Evolutionary conservation across 2,888 invertebrate species (phyloP).

Genomic region (Nyleta sp.): DNA sequence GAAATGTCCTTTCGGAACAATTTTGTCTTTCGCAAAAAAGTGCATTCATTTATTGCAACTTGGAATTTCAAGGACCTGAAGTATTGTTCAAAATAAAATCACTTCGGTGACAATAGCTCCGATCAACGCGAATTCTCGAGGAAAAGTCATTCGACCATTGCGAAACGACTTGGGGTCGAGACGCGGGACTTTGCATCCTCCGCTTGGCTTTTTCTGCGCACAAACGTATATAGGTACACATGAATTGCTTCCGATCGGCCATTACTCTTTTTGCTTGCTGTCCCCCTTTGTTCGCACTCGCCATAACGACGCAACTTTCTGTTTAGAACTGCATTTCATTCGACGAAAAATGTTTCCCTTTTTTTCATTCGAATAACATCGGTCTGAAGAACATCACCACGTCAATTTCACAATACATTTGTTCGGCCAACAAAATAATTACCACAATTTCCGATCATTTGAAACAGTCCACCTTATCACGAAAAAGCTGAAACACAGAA

Average conservation of each 20-base stretch:
- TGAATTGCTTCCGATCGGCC: slow-evolving; percentile 29
- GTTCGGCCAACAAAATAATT: too few species aligned
- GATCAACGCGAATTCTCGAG: slow-evolving; percentile 7
- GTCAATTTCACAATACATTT: too few species aligned
- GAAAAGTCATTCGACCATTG: slow-evolving; percentile 38
- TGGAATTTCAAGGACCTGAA: slow-evolving; percentile 10
- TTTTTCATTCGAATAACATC: neutral
- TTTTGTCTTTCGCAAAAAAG: slow-evolving; percentile 40
- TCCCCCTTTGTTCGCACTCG: slow-evolving; percentile 5
- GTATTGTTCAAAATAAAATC: slow-evolving; percentile 15
- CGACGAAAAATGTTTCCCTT: neutral
- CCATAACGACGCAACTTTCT: slow-evolving; percentile 8
- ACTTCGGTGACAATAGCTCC: slow-evolving; percentile 17
- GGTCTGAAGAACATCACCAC: too few species aligned
- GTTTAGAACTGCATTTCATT: neutral
- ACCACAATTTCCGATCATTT: too few species aligned
- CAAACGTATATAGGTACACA: slow-evolving; percentile 32
- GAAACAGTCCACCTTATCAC: too few species aligned
- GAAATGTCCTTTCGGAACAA: slow-evolving; percentile 32
- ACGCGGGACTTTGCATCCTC: slow-evolving; percentile 30
- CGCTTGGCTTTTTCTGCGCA: slow-evolving; percentile 7
- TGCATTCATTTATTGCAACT: slow-evolving; percentile 42
- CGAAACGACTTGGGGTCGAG: slow-evolving; percentile 41
- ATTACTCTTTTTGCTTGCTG: slow-evolving; percentile 31
- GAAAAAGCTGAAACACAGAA: too few species aligned